A percentile compares a stretch with the other conserved stretches of the same genome.
These are phyloP conservation scores for Stegostoma tigrinum DNA, from an alignment of 2,113 vertebrate genomes.

Conservation along the genomic window DNA sequence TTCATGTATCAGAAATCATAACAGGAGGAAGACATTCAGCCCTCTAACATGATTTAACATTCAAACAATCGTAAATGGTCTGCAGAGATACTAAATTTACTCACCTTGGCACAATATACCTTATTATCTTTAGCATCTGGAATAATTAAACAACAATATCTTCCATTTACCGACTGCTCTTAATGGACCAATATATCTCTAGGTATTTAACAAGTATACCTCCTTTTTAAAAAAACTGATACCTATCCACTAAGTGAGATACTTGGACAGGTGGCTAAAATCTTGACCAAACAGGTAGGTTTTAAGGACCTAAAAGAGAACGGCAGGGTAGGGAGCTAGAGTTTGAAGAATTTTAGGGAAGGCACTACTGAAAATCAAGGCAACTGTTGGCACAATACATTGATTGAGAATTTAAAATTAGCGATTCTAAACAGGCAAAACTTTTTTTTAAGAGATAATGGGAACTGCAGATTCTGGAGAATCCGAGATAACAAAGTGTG, in stretches of 20 bases:
- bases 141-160: no score
- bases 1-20: not conserved
- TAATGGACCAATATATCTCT: no score
- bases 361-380: not conserved
- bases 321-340: not conserved
- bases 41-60: not conserved
- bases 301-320: not conserved
- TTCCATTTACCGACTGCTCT: no score
- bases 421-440: not conserved
- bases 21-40: not conserved
- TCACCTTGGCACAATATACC: not conserved
- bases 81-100: not conserved
- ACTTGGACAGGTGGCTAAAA: not conserved
- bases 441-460: no score
- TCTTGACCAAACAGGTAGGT: not conserved
- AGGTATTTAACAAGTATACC: no score
- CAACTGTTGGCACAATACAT: no score
- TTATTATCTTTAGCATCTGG: not conserved
- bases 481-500: no score
- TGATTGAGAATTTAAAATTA: no score
- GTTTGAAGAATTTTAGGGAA: not conserved
- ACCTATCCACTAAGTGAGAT: not conserved
- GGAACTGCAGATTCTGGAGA: no score
- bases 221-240: not conserved
- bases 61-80: not conserved